Evolutionary conservation across 2,113 vertebrate species (phyloP), one percentile per base, ranked within the genome.

Genomic region (Dasyprocta punctata): DNA sequence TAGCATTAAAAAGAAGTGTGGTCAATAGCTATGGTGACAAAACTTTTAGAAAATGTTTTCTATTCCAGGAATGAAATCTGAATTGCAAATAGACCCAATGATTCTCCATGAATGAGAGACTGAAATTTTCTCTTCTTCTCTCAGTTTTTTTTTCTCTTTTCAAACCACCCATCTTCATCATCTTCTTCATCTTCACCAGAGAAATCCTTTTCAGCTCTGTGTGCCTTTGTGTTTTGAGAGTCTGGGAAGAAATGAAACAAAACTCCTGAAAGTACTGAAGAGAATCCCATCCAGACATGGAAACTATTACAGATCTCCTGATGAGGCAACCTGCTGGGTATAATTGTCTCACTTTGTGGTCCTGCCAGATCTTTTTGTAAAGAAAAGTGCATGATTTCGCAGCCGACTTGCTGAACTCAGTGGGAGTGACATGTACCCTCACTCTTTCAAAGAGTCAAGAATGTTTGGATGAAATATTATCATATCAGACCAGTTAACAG

Each of bases 401-500:
- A 83, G 73, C 41, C 83, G 47, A 92, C n/a, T 49, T 9, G 2
- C 58, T 49, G 30, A 60, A 56, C 28, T 82, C 56, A 49, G 58
- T 56, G 78, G 89, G 67, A 22, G 14, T 83, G 33, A 88, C 28
- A 6, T 22, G 12, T 22, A 86, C 4, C 26, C 61, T 17, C 80
- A 90, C 33, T 94, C 54, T 93, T 75, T 85, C 54, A 63, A 92
- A 95, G 61, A 91, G 20, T 85, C 12, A 77, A 60, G 52, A 54
- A 91, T 67, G 7, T 80, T 94, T 85, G 91, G 78, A 63, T 67
- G 44, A 78, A 44, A 84, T 58, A 83, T 93, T 56, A 71, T 94
- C 19, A 26, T 67, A 73, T 67, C 33, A 14, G 65, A 36, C 20
- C 54, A 49, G 71, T 86, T 82, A 93, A 90, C 58, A 93, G 71